These are phyloP conservation scores for Tenualosa thibaudeaui DNA, from an alignment of 2,797 vertebrate species.

Conservation along the genomic window DNA sequence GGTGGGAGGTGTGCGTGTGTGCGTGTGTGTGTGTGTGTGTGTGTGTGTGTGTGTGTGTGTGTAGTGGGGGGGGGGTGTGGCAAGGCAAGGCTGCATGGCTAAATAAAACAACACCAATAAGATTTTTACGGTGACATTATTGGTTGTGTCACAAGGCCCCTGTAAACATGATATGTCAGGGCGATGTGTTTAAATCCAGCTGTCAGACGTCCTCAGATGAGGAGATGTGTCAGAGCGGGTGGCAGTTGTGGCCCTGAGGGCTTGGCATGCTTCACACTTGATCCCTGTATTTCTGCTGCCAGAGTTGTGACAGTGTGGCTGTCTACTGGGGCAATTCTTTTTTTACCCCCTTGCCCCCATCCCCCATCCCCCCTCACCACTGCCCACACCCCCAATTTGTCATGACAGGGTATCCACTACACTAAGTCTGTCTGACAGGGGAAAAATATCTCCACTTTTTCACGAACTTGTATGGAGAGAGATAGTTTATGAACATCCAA, in stretches of 20 bases:
- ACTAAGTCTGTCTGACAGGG: background rate
- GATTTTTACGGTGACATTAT: constrained; percentile 18
- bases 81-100: background rate
- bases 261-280: background rate
- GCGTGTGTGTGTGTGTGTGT: too few species aligned
- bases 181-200: background rate
- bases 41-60: too few species aligned
- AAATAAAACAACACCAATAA: constrained; percentile 12
- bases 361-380: background rate
- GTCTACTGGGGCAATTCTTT: background rate
- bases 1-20: background rate
- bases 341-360: background rate
- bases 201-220: background rate
- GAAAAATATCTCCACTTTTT: background rate
- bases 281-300: background rate
- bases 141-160: background rate
- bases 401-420: background rate
- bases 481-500: background rate
- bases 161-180: constrained; percentile 16
- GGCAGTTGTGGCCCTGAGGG: background rate
- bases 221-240: background rate
- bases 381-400: too few species aligned
- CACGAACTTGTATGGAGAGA: background rate
- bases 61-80: background rate
- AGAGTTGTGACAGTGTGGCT: background rate